phyloP scores from a whole-genome alignment of 2,113 vertebrate species.

The Epinephelus cyanopodus region DNA sequence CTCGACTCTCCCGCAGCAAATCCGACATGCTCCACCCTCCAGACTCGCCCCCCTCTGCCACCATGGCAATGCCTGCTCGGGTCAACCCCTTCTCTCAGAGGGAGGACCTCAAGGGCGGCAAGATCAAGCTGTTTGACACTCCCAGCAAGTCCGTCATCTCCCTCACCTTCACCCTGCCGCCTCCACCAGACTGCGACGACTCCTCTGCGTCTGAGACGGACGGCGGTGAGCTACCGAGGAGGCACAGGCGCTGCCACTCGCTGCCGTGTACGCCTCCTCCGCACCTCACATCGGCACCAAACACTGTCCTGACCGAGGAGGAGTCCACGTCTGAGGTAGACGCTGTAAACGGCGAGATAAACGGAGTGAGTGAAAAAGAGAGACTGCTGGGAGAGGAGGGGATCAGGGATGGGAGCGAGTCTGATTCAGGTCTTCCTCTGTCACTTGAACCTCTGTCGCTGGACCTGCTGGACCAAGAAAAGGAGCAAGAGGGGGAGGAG shows the following conservation, averaged over 20 bases:
- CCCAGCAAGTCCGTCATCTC: conserved; percentile 94
- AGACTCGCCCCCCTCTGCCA: conserved; percentile 63
- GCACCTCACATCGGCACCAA: conserved; percentile 57
- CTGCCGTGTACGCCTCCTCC: conserved; percentile 91
- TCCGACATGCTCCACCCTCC: conserved; percentile 89
- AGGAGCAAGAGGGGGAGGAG: conserved; percentile 68
- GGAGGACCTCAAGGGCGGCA: conserved; percentile 94
- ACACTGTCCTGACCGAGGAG: conserved; percentile 48
- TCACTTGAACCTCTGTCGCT: conserved; percentile 75
- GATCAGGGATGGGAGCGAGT: background rate
- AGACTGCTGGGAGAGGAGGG: conserved; percentile 27
- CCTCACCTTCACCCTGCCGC: conserved; percentile 89
- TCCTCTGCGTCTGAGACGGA: conserved; percentile 44
- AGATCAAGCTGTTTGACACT: conserved; percentile 94
- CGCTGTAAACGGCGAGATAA: background rate
- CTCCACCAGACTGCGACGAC: conserved; percentile 75
- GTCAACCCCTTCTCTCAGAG: conserved; percentile 95
- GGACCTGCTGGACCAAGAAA: conserved; percentile 64
- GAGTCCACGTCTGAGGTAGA: background rate
- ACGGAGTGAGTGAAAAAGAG: conserved; percentile 8
- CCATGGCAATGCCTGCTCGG: conserved; percentile 78
- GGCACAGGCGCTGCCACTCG: conserved; percentile 89
- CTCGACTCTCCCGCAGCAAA: conserved; percentile 90
- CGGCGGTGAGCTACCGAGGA: conserved; percentile 37
- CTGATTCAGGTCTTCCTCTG: conserved; percentile 74